Evolutionary conservation across 2,888 invertebrate genomes (phyloP).

Genomic region (Cabera pusaria): DNA sequence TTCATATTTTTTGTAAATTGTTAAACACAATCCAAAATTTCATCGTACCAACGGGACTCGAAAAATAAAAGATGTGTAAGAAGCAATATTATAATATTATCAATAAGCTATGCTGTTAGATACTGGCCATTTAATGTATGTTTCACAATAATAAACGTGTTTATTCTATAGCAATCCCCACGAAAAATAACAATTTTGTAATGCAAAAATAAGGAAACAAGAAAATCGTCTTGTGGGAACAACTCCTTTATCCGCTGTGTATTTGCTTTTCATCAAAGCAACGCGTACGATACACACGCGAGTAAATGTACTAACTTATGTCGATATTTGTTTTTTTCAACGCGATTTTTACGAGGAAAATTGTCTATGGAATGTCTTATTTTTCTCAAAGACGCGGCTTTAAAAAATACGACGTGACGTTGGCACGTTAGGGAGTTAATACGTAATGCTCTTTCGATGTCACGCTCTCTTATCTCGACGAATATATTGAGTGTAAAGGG

Average conservation of each 20-base stretch:
- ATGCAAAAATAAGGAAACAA: slow-evolving; percentile 25
- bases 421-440: slow-evolving; percentile 20
- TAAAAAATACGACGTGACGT: slow-evolving; percentile 19
- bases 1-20: too few species aligned
- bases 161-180: slow-evolving; percentile 14
- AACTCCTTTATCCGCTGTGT: slow-evolving; percentile 20
- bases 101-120: too few species aligned
- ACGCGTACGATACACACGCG: slow-evolving; percentile 6
- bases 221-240: slow-evolving; percentile 17
- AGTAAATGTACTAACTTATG: slow-evolving; percentile 11
- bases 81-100: too few species aligned
- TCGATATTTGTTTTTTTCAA: slow-evolving; percentile 17
- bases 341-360: slow-evolving; percentile 17
- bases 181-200: slow-evolving; percentile 18
- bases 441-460: slow-evolving; percentile 24
- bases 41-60: too few species aligned
- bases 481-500: slow-evolving; percentile 18
- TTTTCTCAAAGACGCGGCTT: slow-evolving; percentile 12
- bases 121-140: too few species aligned
- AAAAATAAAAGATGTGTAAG: too few species aligned
- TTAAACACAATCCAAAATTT: too few species aligned
- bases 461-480: slow-evolving; percentile 21
- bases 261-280: slow-evolving; percentile 30
- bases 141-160: slow-evolving; percentile 18
- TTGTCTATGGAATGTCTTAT: slow-evolving; percentile 11